These are phyloP conservation scores for Yasuhikotakia modesta DNA, from an alignment of 2,797 vertebrate species.

Conservation along the genomic window DNA sequence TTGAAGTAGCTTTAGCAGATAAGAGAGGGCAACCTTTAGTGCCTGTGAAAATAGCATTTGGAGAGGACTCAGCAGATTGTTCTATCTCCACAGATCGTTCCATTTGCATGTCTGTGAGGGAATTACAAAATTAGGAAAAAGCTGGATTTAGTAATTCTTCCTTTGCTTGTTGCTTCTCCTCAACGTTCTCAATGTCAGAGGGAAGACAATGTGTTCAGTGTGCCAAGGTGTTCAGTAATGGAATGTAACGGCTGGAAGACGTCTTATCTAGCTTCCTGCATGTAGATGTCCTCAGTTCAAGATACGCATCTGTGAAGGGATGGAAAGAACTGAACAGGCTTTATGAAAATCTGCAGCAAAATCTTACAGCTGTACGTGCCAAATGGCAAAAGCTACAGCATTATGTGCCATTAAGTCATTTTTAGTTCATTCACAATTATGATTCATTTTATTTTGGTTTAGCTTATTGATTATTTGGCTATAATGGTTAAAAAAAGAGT, in stretches of 20 bases:
- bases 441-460: neutral
- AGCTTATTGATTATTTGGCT: neutral
- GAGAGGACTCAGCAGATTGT: constrained; percentile 39
- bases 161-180: neutral
- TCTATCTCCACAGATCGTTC: constrained; percentile 29
- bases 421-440: neutral
- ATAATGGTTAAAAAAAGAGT: too few relatives aligned
- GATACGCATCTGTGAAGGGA: constrained; percentile 2
- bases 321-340: neutral
- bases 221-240: constrained; percentile 14
- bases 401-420: neutral
- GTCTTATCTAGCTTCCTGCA: neutral
- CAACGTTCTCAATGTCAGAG: constrained; percentile 26
- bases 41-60: constrained; percentile 55
- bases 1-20: constrained; percentile 58
- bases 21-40: constrained; percentile 59
- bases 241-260: neutral
- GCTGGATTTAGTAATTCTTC: constrained; percentile 7
- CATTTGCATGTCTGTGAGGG: constrained; percentile 43
- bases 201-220: neutral
- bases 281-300: neutral
- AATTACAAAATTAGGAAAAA: constrained; percentile 2
- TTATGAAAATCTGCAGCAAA: neutral
- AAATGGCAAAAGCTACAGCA: neutral
- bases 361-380: neutral